A percentile compares a stretch with the other conserved stretches of the same genome.
Evolutionary conservation across 2,888 invertebrate species (phyloP).

Genomic region (Cloeon dipterum): DNA sequence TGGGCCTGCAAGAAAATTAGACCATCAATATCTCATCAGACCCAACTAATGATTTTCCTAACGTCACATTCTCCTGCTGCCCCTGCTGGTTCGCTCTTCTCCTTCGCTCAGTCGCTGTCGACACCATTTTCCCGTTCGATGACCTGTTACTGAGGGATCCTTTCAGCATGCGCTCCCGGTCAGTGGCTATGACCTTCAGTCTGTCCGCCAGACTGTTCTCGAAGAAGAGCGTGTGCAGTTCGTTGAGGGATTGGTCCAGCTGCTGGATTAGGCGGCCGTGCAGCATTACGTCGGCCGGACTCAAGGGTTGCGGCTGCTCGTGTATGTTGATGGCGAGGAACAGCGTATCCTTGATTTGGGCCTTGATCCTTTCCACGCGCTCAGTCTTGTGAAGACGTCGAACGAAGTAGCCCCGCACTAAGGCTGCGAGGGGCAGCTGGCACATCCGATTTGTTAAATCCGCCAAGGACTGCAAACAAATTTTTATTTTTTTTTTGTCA

Average conservation of each 20-base stretch:
- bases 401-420: conserved; percentile 49
- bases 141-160: background rate
- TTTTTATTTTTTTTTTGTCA: no score
- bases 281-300: background rate
- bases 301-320: background rate
- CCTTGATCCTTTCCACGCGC: conserved; percentile 52
- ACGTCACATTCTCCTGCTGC: background rate
- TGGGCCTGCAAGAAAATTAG: no score
- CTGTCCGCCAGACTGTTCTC: background rate
- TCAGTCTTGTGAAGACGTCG: conserved; percentile 61
- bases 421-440: no score
- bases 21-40: no score
- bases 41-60: no score
- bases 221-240: background rate
- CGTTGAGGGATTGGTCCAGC: background rate
- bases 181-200: background rate
- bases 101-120: background rate
- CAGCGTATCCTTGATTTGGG: conserved; percentile 56
- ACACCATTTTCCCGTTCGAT: background rate
- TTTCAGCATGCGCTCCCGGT: background rate
- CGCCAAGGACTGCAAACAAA: no score
- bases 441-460: no score
- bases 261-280: background rate
- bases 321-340: conserved; percentile 54
- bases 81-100: background rate